Conservation (phyloP, 2,888 invertebrate species). For the Ferdinandea cuprea region DNA sequence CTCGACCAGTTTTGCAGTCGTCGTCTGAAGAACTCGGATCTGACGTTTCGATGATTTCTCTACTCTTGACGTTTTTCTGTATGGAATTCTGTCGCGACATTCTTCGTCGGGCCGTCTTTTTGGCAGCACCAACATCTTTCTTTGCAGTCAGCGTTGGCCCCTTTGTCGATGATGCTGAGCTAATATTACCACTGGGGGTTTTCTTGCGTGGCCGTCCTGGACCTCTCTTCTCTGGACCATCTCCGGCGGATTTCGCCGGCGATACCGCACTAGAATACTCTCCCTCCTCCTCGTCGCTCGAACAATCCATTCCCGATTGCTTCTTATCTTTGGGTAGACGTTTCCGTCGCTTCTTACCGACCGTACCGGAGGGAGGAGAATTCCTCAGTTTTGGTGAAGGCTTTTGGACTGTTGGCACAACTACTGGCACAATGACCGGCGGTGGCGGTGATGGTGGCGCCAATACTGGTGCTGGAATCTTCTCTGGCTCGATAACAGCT, state of each 20-base stretch:
- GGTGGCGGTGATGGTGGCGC: constrained; percentile 56
- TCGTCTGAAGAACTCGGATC: constrained; percentile 76
- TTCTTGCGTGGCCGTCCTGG: constrained; percentile 83
- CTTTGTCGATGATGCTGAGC: constrained; percentile 79
- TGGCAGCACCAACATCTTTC: constrained; percentile 78
- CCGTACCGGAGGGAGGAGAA: constrained; percentile 49
- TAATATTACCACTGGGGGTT: constrained; percentile 79
- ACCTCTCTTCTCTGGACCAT: constrained; percentile 79
- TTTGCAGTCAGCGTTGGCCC: constrained; percentile 81
- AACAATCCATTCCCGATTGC: constrained; percentile 73
- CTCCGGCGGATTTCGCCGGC: constrained; percentile 67
- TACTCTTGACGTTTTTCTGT: constrained; percentile 77
- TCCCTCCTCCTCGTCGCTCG: constrained; percentile 80
- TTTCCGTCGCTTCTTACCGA: constrained; percentile 62
- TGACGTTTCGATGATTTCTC: constrained; percentile 77
- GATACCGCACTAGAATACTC: constrained; percentile 61
- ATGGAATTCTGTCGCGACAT: constrained; percentile 76
- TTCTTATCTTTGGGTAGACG: constrained; percentile 68
- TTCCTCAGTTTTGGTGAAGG: constrained; percentile 65
- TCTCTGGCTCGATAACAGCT: constrained; percentile 54
- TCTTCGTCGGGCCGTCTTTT: constrained; percentile 79
- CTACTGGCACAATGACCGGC: constrained; percentile 58
- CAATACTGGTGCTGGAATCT: constrained; percentile 26
- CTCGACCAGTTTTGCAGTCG: constrained; percentile 61
- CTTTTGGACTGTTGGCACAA: constrained; percentile 47